A percentile compares a stretch with the other conserved stretches of the same genome.
Conservation (phyloP, 2,797 vertebrate species). For the Tiaroga cobitis region DNA sequence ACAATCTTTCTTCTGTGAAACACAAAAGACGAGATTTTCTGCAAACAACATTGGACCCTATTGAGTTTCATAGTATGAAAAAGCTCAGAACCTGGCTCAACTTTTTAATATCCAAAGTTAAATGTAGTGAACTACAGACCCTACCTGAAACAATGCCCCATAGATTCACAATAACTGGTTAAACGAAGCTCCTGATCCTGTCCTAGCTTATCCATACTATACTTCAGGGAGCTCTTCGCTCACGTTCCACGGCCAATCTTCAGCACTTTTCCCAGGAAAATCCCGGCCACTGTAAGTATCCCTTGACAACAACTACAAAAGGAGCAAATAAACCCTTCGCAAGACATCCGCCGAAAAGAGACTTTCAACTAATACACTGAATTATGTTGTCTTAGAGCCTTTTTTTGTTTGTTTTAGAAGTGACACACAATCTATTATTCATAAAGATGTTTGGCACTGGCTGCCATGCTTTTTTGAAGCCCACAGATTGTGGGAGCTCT, state of each 20-base stretch:
- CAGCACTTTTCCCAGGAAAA: constrained; percentile 52
- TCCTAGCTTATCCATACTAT: constrained; percentile 30
- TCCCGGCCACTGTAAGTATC: constrained; percentile 33
- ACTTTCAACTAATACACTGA: constrained; percentile 34
- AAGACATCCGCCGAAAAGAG: background rate
- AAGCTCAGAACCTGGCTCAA: background rate
- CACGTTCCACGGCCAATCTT: constrained; percentile 15
- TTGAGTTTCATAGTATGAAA: background rate
- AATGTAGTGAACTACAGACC: too few relatives aligned
- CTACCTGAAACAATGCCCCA: constrained; percentile 14
- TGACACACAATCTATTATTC: constrained; percentile 52
- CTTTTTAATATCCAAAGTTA: background rate
- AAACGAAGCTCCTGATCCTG: background rate
- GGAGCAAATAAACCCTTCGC: constrained; percentile 34
- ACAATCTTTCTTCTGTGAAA: background rate
- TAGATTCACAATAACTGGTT: background rate
- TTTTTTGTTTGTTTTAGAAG: background rate
- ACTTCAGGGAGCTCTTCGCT: background rate
- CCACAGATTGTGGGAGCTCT: constrained; percentile 55
- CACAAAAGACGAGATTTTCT: background rate
- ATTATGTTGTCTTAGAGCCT: background rate
- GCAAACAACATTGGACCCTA: background rate
- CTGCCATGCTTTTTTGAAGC: constrained; percentile 51
- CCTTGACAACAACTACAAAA: constrained; percentile 41
- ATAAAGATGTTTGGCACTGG: constrained; percentile 50